Evolutionary conservation across 2,797 vertebrate species (phyloP).

Genomic region (Periophthalmus magnuspinnatus): DNA sequence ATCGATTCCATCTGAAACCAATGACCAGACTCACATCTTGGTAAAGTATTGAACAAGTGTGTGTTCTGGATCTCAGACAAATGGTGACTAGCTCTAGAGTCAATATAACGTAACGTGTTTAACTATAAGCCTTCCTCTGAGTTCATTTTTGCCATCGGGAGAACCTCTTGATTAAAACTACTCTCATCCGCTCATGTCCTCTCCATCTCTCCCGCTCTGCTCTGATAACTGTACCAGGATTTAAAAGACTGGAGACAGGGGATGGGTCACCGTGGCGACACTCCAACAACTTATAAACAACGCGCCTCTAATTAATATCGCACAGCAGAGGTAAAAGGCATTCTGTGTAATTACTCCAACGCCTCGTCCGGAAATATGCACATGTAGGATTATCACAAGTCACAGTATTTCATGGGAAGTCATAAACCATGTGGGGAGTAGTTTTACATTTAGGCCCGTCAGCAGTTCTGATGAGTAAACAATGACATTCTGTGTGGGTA

Average conservation of each 20-base stretch:
- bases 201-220: constrained; percentile 34
- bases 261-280: constrained; percentile 86
- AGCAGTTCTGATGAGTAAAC: constrained; percentile 75
- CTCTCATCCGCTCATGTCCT: constrained; percentile 43
- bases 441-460: constrained; percentile 80
- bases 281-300: constrained; percentile 79
- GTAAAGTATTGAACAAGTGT: no score
- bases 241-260: constrained; percentile 85
- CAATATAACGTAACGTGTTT: no score
- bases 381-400: constrained; percentile 80
- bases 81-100: no score
- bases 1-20: no score
- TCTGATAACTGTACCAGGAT: background rate
- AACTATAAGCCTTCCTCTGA: background rate
- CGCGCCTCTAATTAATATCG: constrained; percentile 76
- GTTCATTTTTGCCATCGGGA: constrained; percentile 25
- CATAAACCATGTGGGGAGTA: constrained; percentile 75
- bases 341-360: constrained; percentile 80
- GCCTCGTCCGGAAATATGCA: constrained; percentile 74
- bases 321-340: constrained; percentile 68
- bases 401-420: constrained; percentile 82
- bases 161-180: constrained; percentile 34
- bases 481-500: background rate
- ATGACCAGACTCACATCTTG: no score
- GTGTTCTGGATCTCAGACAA: no score